Base-by-base conservation (phyloP, 2,888 invertebrate species). In the Vanessa cardui region DNA sequence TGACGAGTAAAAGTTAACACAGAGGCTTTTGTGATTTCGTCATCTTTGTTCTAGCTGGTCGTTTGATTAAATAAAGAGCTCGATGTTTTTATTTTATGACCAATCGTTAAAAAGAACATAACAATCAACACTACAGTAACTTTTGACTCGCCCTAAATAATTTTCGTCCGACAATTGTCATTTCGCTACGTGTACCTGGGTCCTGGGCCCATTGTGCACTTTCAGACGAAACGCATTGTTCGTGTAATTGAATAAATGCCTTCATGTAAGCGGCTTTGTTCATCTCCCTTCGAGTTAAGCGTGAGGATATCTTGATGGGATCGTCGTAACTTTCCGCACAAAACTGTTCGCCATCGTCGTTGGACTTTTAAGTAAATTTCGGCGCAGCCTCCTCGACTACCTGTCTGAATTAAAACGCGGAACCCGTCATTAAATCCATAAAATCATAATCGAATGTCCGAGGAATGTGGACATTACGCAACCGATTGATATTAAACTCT, bases 211-310 rank as follows among this genome's bases (percentile, higher is more conserved):
- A 82, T 90, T 91, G 91, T 90, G 85, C 87, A 88, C 80, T 90
- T 90, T 83, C 86, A 88, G 86, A 81, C 83, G 83, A 84, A 88
- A 85, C 83, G 80, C 80, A 87, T 92, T 92, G 90, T 92, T 84
- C 82, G 82, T 80, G 77, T 92, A 92, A 92, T 92, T 92, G 90
- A 92, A 92, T 92, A 91, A 92, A 90, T 88, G 86, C 85, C 81
- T 84, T 83, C 68, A 59, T 59, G 70, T 69, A 59, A 68, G 70
- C 62, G 52, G 68, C 64, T 72, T 73, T 75, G 69, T 71, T 50
- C 47, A 20, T 21, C 46, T 31, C 58, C 68, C 61, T 74, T 73
- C 66, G 67, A 62, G 68, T 71, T 74, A 73, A 72, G 73, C 79
- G 83, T 76, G 74, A 77, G 78, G 78, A 78, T 77, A 71, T 58